A percentile compares a stretch with the other conserved stretches of the same genome.
phyloP scores from a whole-genome alignment of 2,797 vertebrate genomes.

The Adelosebastes latens region DNA sequence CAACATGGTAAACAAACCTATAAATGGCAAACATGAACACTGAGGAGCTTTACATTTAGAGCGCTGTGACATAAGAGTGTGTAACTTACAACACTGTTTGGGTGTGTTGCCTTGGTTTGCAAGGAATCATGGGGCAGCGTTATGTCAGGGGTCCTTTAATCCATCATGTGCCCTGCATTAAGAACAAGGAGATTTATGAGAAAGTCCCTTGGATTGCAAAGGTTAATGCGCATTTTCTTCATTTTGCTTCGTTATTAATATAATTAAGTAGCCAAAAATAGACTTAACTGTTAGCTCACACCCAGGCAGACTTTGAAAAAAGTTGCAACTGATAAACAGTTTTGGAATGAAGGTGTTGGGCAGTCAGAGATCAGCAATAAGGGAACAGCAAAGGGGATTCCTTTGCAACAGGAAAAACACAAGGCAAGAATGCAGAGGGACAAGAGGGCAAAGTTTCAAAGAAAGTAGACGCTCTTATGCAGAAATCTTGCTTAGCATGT shows the following conservation, averaged over 20 bases:
- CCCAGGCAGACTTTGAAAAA: neutral
- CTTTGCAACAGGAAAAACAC: neutral
- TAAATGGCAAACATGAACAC: neutral
- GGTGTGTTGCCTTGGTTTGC: neutral
- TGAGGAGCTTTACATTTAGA: neutral
- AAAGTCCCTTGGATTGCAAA: neutral
- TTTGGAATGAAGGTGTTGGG: neutral
- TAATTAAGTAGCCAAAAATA: neutral
- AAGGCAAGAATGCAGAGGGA: neutral
- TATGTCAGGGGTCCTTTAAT: neutral
- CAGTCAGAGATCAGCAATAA: neutral
- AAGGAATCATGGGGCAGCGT: neutral
- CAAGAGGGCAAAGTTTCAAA: neutral
- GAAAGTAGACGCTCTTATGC: fast-evolving
- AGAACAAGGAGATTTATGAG: conserved; percentile 1
- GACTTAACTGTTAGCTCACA: neutral
- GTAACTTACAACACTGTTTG: neutral
- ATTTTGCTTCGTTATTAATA: neutral
- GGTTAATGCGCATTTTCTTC: neutral
- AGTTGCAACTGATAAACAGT: neutral
- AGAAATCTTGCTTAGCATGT: neutral
- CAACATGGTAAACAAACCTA: neutral
- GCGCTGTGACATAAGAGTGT: neutral
- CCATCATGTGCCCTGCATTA: conserved; percentile 1
- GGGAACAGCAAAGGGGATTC: neutral